A percentile compares a stretch with the other conserved stretches of the same genome.
phyloP scores from a whole-genome alignment of 1,140 invertebrate genomes.

The Thaumetopoea pityocampa region DNA sequence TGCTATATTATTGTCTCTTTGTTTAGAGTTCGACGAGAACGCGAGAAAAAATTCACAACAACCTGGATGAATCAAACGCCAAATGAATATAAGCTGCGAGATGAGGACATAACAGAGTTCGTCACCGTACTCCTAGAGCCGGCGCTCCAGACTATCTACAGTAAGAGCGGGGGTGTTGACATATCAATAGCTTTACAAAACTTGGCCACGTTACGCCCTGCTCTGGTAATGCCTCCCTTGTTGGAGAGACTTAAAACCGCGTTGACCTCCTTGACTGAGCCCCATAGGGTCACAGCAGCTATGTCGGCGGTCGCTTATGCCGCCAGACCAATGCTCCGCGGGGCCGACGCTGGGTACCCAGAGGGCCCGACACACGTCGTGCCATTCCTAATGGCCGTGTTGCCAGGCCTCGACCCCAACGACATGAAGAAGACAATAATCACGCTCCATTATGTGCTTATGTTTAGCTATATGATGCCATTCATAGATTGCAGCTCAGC shows the following conservation, averaged over 20 bases:
- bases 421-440: conserved; percentile 90
- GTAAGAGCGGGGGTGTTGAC: conserved; percentile 80
- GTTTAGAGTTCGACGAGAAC: conserved; percentile 64
- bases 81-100: conserved; percentile 83
- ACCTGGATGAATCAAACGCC: conserved; percentile 84
- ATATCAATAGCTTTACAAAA: conserved; percentile 83
- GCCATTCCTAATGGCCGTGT: conserved; percentile 84
- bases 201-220: conserved; percentile 87
- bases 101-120: conserved; percentile 89
- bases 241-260: conserved; percentile 87
- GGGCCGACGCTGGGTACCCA: conserved; percentile 79
- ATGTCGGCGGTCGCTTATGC: conserved; percentile 86
- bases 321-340: conserved; percentile 81
- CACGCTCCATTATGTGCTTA: conserved; percentile 87
- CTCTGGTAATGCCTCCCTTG: conserved; percentile 88
- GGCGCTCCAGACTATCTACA: conserved; percentile 86
- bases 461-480: conserved; percentile 86
- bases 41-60: conserved; percentile 45
- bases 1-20: conserved; percentile 4
- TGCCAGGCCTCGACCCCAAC: conserved; percentile 95
- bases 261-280: conserved; percentile 91
- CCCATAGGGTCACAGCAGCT: conserved; percentile 88
- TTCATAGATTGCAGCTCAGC: conserved; percentile 90
- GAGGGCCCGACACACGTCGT: conserved; percentile 89
- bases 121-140: conserved; percentile 84